These are phyloP conservation scores for Thecophora atra DNA, from an alignment of 2,888 invertebrate genomes.

Conservation along the genomic window DNA sequence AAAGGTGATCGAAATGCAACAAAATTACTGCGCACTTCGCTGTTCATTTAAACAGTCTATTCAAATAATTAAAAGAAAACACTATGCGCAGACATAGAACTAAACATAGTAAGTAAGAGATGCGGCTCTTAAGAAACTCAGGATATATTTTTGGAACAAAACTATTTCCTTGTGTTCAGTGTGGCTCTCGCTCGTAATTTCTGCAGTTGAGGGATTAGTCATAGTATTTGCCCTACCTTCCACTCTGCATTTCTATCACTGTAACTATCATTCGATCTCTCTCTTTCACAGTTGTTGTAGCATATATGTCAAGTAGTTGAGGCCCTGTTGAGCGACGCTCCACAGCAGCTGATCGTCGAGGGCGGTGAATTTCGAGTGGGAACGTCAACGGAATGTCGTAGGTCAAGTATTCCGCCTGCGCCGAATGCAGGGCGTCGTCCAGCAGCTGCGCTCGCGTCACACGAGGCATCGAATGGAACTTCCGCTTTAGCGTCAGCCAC, in stretches of 20 bases:
- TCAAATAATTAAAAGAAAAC: too few species aligned
- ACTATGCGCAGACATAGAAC: too few species aligned
- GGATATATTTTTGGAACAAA: background rate
- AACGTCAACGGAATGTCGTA: constrained; percentile 70
- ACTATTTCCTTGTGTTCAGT: background rate
- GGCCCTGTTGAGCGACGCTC: constrained; percentile 69
- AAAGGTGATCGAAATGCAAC: too few species aligned
- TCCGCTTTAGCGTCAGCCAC: constrained; percentile 70
- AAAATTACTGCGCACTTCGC: too few species aligned
- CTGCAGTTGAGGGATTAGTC: too few species aligned
- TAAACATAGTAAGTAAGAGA: too few species aligned
- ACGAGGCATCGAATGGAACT: constrained; percentile 70
- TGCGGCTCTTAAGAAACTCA: too few species aligned
- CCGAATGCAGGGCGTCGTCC: constrained; percentile 73
- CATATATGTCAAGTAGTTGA: constrained; percentile 71
- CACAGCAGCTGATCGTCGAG: constrained; percentile 72
- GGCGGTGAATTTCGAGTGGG: constrained; percentile 66
- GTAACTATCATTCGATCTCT: too few species aligned
- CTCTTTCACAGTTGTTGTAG: constrained; percentile 62
- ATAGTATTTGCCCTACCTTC: background rate
- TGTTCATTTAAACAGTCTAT: too few species aligned
- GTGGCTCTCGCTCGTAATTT: too few species aligned
- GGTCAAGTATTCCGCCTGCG: constrained; percentile 69
- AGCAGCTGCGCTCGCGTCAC: constrained; percentile 76
- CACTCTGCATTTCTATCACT: background rate